Evolutionary conservation across 2,888 invertebrate species (phyloP).

Genomic region (Drosophila helvetica): DNA sequence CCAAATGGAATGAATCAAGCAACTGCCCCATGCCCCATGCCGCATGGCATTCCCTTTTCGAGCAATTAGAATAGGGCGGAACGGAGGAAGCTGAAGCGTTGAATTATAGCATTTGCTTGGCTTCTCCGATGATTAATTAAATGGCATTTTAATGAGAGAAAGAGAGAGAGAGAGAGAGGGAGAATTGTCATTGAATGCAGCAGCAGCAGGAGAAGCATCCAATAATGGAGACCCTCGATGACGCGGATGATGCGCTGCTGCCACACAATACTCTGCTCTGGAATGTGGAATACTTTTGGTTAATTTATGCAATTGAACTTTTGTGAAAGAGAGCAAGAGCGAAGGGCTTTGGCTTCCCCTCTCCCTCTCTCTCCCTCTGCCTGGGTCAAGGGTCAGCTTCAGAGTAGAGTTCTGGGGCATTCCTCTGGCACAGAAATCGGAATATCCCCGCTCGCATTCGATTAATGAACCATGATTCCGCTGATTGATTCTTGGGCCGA

Average conservation of each 20-base stretch:
- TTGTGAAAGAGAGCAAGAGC: constrained; percentile 21
- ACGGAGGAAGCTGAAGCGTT: constrained; percentile 49
- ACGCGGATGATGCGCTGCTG: constrained; percentile 15
- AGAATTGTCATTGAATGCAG: constrained; percentile 66
- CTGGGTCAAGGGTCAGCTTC: not conserved
- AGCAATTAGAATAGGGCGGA: constrained; percentile 52
- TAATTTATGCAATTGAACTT: constrained; percentile 80
- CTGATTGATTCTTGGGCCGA: constrained; percentile 24
- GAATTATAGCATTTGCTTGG: constrained; percentile 74
- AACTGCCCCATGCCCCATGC: constrained; percentile 1
- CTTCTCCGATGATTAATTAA: constrained; percentile 79
- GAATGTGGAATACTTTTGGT: constrained; percentile 61
- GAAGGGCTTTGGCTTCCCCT: not conserved
- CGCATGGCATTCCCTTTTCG: not conserved
- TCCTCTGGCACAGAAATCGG: not conserved
- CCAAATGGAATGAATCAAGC: constrained; percentile 59
- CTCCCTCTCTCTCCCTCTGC: not conserved
- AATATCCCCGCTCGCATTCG: not conserved
- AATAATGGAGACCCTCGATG: constrained; percentile 51
- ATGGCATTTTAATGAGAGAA: constrained; percentile 81
- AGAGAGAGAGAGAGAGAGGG: too few relatives aligned
- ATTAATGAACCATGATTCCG: not conserved
- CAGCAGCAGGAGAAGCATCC: constrained; percentile 19
- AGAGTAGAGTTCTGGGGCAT: not conserved
- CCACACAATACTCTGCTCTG: constrained; percentile 32